phyloP scores from a whole-genome alignment of 2,113 vertebrate species.

The Spea bombifrons region DNA sequence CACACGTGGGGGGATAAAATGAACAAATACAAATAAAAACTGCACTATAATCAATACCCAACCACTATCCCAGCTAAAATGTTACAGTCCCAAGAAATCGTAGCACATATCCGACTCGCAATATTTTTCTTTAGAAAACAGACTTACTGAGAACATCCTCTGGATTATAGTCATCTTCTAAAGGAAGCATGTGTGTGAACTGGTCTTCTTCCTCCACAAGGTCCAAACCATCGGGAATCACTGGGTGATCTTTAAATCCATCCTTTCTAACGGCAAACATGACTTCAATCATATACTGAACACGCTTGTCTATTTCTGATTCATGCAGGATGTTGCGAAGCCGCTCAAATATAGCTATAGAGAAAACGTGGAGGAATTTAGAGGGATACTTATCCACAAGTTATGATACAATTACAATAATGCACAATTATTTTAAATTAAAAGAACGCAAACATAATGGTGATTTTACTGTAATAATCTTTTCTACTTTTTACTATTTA shows the following conservation, averaged over 20 bases:
- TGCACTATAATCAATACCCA: too few relatives aligned
- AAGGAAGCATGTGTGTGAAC: conserved; percentile 95
- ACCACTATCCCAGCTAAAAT: too few relatives aligned
- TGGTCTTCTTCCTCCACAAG: conserved; percentile 96
- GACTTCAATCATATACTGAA: conserved; percentile 99
- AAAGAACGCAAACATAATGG: too few relatives aligned
- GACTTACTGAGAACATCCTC: conserved; percentile 92
- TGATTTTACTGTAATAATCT: too few relatives aligned
- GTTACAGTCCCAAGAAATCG: too few relatives aligned
- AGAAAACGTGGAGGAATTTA: conserved; percentile 20
- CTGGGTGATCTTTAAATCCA: conserved; percentile 95
- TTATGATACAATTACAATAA: too few relatives aligned
- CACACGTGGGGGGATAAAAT: too few relatives aligned
- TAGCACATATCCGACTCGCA: too few relatives aligned
- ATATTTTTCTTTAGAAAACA: not conserved
- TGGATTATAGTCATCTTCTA: conserved; percentile 92
- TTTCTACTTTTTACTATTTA: too few relatives aligned
- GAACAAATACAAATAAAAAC: too few relatives aligned
- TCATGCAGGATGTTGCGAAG: conserved; percentile 95
- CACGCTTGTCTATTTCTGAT: conserved; percentile 94
- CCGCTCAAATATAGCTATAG: conserved; percentile 92
- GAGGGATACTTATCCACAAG: too few relatives aligned
- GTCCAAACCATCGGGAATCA: conserved; percentile 87
- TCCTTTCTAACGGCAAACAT: conserved; percentile 98
- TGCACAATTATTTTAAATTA: too few relatives aligned